Evolutionary conservation across 1,140 invertebrate genomes (phyloP), one percentile per base, ranked within the genome.

Genomic region (Belonocnema kinseyi): DNA sequence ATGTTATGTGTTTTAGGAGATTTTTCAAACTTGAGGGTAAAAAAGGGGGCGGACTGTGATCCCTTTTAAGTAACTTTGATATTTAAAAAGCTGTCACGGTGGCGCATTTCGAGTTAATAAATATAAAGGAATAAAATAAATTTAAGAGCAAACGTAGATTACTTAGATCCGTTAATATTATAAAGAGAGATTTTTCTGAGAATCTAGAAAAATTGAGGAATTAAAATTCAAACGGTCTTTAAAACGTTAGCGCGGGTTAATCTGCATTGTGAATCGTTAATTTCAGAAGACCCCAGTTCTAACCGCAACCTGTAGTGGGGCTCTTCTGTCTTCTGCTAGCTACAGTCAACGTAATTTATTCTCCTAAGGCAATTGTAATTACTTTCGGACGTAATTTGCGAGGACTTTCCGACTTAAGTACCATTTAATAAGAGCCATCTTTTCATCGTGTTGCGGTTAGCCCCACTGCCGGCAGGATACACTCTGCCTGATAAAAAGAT

Each of bases 201-300:
- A 46, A 46, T 46, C 40, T 66, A n/a, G 13, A 14, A 66, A 66
- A 66, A 66, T 66, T 14, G 33, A 66, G 26, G 14, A 66, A 66
- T 66, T 66, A 66, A 66, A 66, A 46, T n/a, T 21, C 61, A 66
- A 66, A 33, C 26, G 61, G 33, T 33, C 61, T 66, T 66, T 40
- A 40, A 66, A 66, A 40, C 40, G 61, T 46, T 46, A 11, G 11
- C 40, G 7, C 40, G 40, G 10, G 40, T 66, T 66, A 66, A 66
- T 66, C 61, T 66, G 26, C 61, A 66, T 66, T 66, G 61, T 66
- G 61, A 66, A 66, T 66, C 61, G 61, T 66, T 66, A 66, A 66
- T 66, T 66, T 66, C 33, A 66, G 61, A 66, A 66, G 61, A 66
- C 61, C 40, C 33, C 7, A 66, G 61, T 33, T 40, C 26, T 33